Evolutionary conservation across 1,140 invertebrate genomes (phyloP).

Genomic region (Cylas formicarius): DNA sequence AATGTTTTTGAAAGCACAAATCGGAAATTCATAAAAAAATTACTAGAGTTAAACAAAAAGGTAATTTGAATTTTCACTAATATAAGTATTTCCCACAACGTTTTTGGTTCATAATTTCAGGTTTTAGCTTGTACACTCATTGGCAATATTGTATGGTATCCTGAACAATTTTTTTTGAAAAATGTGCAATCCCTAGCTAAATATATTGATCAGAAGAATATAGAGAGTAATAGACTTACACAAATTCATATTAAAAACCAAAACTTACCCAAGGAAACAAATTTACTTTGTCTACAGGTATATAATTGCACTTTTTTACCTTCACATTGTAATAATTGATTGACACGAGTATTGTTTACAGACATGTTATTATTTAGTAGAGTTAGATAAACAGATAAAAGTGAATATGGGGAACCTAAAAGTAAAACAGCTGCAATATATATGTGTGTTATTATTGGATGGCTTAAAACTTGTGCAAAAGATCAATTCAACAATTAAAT

Average conservation of each 20-base stretch:
- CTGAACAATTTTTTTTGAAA: constrained; percentile 64
- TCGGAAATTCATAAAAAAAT: constrained; percentile 65
- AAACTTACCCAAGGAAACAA: constrained; percentile 53
- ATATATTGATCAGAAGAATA: constrained; percentile 54
- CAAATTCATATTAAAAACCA: constrained; percentile 53
- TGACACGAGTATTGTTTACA: constrained; percentile 23
- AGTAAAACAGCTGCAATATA: constrained; percentile 55
- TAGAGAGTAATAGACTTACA: constrained; percentile 47
- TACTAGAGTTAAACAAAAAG: constrained; percentile 71
- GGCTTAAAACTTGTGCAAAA: constrained; percentile 56
- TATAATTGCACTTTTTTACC: constrained; percentile 6
- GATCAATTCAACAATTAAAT: constrained; percentile 56
- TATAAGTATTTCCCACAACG: constrained; percentile 10
- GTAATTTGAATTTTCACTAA: constrained; percentile 39
- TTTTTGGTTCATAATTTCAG: constrained; percentile 37
- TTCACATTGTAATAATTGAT: constrained; percentile 1
- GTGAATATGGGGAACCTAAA: constrained; percentile 48
- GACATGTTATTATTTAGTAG: constrained; percentile 54
- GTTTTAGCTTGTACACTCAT: constrained; percentile 65
- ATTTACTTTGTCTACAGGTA: constrained; percentile 46
- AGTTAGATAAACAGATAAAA: constrained; percentile 51
- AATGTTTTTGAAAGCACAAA: constrained; percentile 72
- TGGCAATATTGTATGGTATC: constrained; percentile 73
- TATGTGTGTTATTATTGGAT: constrained; percentile 55
- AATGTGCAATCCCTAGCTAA: constrained; percentile 53